phyloP scores from a whole-genome alignment of 2,888 invertebrate genomes.

The Melanostoma mellinum region DNA sequence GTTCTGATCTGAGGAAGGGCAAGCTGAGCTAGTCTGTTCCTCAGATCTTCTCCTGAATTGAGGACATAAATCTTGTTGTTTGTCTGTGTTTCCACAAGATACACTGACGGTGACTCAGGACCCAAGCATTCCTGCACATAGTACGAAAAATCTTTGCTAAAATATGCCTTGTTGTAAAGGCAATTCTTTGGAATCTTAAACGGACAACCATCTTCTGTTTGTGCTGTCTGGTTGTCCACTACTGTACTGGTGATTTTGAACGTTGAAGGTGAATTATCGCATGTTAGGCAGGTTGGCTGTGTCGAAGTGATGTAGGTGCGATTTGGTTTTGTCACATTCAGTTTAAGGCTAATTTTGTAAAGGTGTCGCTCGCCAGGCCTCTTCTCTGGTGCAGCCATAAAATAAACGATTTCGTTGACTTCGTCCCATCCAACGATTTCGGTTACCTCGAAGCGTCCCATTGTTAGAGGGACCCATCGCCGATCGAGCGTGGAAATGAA shows the following conservation, averaged over 20 bases:
- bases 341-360: conserved; percentile 86
- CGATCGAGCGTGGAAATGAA: conserved; percentile 81
- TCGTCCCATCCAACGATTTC: conserved; percentile 91
- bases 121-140: conserved; percentile 91
- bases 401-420: conserved; percentile 88
- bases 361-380: conserved; percentile 92
- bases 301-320: conserved; percentile 81
- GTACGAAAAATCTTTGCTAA: conserved; percentile 85
- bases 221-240: conserved; percentile 70
- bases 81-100: conserved; percentile 85
- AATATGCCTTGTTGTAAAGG: conserved; percentile 86
- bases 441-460: conserved; percentile 89
- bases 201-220: conserved; percentile 75
- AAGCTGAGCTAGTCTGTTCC: conserved; percentile 85
- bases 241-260: conserved; percentile 77
- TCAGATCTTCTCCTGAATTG: conserved; percentile 87
- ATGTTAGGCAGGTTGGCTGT: conserved; percentile 81
- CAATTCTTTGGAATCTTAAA: conserved; percentile 83
- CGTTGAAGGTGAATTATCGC: conserved; percentile 80
- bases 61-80: conserved; percentile 86
- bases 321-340: conserved; percentile 81
- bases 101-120: conserved; percentile 87
- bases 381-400: conserved; percentile 90
- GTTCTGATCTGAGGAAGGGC: conserved; percentile 90
- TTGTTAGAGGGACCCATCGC: conserved; percentile 84